Evolutionary conservation across 1,140 invertebrate species (phyloP), one percentile per base, ranked within the genome.

Genomic region (Antheraea mylitta): DNA sequence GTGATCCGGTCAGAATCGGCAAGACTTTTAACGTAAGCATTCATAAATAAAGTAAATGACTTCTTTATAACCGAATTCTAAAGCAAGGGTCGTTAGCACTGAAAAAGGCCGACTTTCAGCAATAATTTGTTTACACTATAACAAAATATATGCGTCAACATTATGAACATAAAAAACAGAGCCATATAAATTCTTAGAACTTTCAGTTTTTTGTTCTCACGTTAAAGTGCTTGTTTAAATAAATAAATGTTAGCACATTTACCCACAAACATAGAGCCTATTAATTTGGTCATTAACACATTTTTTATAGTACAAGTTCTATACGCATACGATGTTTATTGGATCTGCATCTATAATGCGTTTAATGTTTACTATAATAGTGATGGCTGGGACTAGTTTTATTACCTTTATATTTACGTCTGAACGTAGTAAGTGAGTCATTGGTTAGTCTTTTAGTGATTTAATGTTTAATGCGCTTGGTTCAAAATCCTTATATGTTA

Each of bases 341-440:
- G 11, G 13, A 53, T 13, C 45, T 53, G 45, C 45, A 53, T 53
- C 45, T 53, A 11, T 53, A 53, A 53, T 53, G 16, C 45, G 45
- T 53, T 53, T 53, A 13, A 53, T 53, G 45, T 53, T 53, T 53
- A 53, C 45, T 53, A 53, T 53, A 53, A 13, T n/a, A 13, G 16
- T 53, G 11, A 53, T 53, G 16, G 16, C 45, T 53, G 45, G 9
- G 45, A 53, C 45, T 22, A 30, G 59, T 61, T 61, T 36, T 61
- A 36, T 61, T 19, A 61, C 18, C 59, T 19, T 18, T 22, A 13
- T 19, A 36, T 61, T 19, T 61, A 19, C 16, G 10, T 61, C 16
- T 61, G 18, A 30, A 37, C 61, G 37, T 37, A 63, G 61, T 30
- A 63, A 63, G 61, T 63, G 61, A 63, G 11, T 63, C 61, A 63